phyloP scores from a whole-genome alignment of 2,888 invertebrate species.

The Scotopteryx bipunctaria region DNA sequence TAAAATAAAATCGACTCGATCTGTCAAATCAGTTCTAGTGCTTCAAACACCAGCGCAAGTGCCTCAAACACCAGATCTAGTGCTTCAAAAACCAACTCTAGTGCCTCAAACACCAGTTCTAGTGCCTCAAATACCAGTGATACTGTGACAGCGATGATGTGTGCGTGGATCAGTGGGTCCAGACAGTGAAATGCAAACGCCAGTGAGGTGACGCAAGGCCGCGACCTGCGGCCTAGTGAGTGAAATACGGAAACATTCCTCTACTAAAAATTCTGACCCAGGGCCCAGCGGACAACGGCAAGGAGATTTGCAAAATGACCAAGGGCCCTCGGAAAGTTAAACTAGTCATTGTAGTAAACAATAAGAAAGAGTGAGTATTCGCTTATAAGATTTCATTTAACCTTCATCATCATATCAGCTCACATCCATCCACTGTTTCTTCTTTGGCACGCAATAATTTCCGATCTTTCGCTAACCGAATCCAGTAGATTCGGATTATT shows the following conservation, averaged over 20 bases:
- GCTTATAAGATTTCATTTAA: slow-evolving; percentile 22
- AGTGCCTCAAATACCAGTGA: slow-evolving; percentile 22
- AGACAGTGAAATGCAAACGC: slow-evolving; percentile 56
- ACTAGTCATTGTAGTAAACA: slow-evolving; percentile 84
- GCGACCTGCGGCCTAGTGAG: slow-evolving; percentile 65
- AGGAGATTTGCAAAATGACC: slow-evolving; percentile 81
- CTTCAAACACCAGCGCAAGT: too few species aligned
- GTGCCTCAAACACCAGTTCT: too few species aligned
- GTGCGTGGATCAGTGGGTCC: slow-evolving; percentile 53
- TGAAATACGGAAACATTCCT: slow-evolving; percentile 73
- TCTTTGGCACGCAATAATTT: too few species aligned
- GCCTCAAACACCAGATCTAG: too few species aligned
- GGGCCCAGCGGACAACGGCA: slow-evolving; percentile 75
- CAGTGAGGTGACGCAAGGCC: slow-evolving; percentile 68
- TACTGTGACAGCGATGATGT: slow-evolving; percentile 46
- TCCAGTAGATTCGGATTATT: too few species aligned
- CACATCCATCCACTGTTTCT: too few species aligned
- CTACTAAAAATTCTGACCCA: slow-evolving; percentile 77
- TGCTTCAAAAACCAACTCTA: too few species aligned
- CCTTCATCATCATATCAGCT: too few species aligned
- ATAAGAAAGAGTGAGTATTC: slow-evolving; percentile 82
- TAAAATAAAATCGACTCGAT: too few species aligned
- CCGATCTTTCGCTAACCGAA: too few species aligned
- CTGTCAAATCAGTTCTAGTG: too few species aligned
- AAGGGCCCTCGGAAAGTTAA: slow-evolving; percentile 84